Percentiles rank a stretch among this genome's conserved stretches.
Conservation (phyloP, 2,113 vertebrate genomes). For the Petrocephalus microphthalmus region DNA sequence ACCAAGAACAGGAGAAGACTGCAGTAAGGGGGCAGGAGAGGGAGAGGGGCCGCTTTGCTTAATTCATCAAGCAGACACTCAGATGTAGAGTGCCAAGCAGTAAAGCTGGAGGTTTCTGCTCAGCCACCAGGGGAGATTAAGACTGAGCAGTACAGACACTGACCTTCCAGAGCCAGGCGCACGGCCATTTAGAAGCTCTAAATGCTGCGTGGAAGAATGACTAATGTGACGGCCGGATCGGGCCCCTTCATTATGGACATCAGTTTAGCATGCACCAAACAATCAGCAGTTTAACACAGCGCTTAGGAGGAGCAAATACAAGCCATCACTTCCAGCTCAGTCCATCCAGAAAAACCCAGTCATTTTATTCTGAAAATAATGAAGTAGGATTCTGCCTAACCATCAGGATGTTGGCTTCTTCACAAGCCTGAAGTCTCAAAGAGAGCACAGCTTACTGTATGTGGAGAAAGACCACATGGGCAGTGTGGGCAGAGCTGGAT, state of each 20-base stretch:
- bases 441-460: neutral
- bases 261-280: neutral
- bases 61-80: neutral
- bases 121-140: neutral
- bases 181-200: neutral
- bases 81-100: neutral
- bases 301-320: neutral
- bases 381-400: neutral
- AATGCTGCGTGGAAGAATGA: neutral
- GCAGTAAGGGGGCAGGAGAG: neutral
- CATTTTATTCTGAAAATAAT: neutral
- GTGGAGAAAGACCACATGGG: neutral
- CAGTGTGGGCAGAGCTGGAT: neutral
- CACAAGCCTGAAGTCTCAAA: neutral
- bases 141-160: neutral
- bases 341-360: neutral
- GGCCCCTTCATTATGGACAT: neutral
- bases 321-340: neutral
- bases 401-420: neutral
- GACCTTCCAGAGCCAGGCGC: neutral
- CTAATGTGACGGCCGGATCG: neutral
- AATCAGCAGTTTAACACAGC: neutral
- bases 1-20: conserved; percentile 28
- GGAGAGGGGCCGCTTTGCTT: neutral
- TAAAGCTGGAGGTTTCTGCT: conserved; percentile 24